These are phyloP conservation scores for Drosophila pruinosa DNA, from an alignment of 1,140 invertebrate genomes.

Conservation along the genomic window DNA sequence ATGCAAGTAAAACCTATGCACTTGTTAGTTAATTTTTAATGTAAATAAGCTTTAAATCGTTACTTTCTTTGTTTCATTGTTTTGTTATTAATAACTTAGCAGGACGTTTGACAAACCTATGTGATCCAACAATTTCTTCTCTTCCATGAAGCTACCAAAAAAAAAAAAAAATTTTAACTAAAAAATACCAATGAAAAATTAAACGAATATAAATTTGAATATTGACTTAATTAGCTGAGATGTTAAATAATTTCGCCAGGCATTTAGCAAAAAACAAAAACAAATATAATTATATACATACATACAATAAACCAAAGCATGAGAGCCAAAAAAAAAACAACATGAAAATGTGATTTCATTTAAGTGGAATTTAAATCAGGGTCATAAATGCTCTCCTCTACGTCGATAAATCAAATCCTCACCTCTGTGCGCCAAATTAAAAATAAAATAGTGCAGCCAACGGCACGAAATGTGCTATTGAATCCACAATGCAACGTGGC, in stretches of 20 bases:
- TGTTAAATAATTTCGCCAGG: conserved; percentile 73
- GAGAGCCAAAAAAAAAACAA: conserved; percentile 38
- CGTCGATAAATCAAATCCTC: conserved; percentile 59
- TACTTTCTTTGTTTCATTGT: conserved; percentile 62
- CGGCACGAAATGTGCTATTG: conserved; percentile 37
- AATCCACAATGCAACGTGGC: conserved; percentile 42
- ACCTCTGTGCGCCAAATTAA: conserved; percentile 63
- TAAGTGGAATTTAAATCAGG: neutral
- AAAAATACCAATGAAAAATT: conserved; percentile 7
- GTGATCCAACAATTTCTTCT: conserved; percentile 81
- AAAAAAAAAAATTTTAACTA: conserved; percentile 37
- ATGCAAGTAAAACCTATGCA: conserved; percentile 44
- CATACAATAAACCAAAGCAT: conserved; percentile 66
- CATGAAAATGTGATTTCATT: neutral
- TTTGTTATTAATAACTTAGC: conserved; percentile 50
- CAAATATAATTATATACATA: conserved; percentile 40
- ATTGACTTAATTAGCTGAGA: conserved; percentile 76
- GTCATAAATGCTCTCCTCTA: neutral
- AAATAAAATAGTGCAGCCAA: conserved; percentile 62
- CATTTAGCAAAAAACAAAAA: conserved; percentile 59
- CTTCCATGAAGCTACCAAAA: conserved; percentile 76
- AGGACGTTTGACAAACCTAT: conserved; percentile 61
- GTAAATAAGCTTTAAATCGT: conserved; percentile 72
- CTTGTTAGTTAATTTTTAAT: conserved; percentile 72
- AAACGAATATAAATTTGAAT: conserved; percentile 39